These are phyloP conservation scores for Cuniculus paca DNA, from an alignment of 2,797 vertebrate species.

Conservation along the genomic window DNA sequence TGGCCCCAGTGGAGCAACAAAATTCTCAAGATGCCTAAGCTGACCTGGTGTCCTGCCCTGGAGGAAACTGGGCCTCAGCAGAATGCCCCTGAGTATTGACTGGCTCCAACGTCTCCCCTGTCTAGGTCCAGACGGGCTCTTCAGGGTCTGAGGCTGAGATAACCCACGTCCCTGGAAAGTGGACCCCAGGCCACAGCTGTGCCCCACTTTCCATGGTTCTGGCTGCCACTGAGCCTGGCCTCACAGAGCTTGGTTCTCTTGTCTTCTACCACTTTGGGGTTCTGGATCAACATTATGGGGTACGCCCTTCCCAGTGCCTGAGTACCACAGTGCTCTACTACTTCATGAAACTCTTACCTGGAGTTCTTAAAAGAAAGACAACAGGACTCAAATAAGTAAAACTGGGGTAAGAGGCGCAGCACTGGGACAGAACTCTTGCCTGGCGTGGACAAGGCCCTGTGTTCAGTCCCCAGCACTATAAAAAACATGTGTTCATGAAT, in stretches of 20 bases:
- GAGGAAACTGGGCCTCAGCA: background rate
- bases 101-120: background rate
- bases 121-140: no score
- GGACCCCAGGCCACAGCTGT: background rate
- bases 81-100: background rate
- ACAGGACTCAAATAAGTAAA: background rate
- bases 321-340: background rate
- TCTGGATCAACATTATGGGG: background rate
- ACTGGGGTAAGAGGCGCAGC: background rate
- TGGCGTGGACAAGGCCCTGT: background rate
- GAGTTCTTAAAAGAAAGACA: background rate
- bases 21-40: background rate
- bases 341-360: background rate
- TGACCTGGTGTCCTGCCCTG: background rate
- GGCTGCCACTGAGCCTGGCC: background rate
- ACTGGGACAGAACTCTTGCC: background rate
- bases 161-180: no score
- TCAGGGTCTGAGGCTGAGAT: background rate
- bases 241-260: background rate
- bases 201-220: background rate
- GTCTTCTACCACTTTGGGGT: background rate
- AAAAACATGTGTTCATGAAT: background rate
- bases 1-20: background rate
- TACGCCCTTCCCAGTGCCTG: background rate
- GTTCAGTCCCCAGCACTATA: background rate